Percentiles rank a stretch among this genome's conserved stretches.
These are phyloP conservation scores for Drosophila sproati DNA, from an alignment of 1,140 invertebrate species.

Conservation along the genomic window DNA sequence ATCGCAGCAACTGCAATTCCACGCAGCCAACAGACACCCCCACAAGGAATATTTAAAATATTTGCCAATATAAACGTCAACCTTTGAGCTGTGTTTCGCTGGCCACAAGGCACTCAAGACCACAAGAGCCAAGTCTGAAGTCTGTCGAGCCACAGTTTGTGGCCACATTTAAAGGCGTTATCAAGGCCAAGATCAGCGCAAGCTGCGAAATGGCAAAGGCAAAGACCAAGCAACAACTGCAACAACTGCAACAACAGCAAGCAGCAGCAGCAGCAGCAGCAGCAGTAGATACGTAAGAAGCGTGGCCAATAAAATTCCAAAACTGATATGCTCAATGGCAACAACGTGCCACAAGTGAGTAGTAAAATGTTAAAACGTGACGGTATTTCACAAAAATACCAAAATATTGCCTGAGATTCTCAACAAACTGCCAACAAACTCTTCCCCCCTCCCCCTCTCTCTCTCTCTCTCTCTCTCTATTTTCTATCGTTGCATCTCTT, in stretches of 20 bases:
- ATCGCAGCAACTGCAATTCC: not conserved
- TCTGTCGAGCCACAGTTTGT: constrained; percentile 32
- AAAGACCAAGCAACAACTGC: constrained; percentile 23
- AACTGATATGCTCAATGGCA: constrained; percentile 82
- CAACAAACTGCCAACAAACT: not conserved
- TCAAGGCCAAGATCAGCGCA: constrained; percentile 78
- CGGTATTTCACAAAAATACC: constrained; percentile 77
- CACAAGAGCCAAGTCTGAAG: not conserved
- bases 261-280: not conserved
- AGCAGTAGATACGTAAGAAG: constrained; percentile 62
- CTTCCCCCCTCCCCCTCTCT: not conserved
- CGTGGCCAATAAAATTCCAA: constrained; percentile 81
- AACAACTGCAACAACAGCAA: constrained; percentile 5
- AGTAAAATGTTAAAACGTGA: constrained; percentile 82
- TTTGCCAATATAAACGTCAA: constrained; percentile 82
- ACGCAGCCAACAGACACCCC: constrained; percentile 39
- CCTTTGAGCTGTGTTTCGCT: not conserved
- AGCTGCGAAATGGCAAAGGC: constrained; percentile 47
- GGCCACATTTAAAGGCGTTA: constrained; percentile 71
- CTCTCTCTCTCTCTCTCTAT: not conserved
- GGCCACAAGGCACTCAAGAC: not conserved
- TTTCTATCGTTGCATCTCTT: constrained; percentile 1
- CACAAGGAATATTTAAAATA: constrained; percentile 73
- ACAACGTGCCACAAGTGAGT: constrained; percentile 81
- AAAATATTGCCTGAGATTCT: constrained; percentile 59